A percentile compares a stretch with the other conserved stretches of the same genome.
Evolutionary conservation across 2,888 invertebrate genomes (phyloP).

Genomic region (Diplolepis rosae): DNA sequence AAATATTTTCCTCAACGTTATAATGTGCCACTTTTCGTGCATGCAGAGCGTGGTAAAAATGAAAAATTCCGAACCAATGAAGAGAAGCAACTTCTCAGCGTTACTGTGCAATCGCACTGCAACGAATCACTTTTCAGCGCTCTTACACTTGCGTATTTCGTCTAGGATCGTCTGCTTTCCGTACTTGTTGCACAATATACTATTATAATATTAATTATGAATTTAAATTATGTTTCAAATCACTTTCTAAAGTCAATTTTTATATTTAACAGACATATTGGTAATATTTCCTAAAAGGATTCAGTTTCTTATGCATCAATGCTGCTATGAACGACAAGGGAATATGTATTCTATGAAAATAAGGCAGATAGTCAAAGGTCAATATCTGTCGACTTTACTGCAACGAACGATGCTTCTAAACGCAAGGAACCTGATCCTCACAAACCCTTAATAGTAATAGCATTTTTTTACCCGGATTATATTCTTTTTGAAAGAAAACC

Average conservation of each 20-base stretch:
- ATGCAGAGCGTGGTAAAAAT: too few relatives aligned
- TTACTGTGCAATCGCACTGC: too few relatives aligned
- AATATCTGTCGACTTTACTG: conserved; percentile 63
- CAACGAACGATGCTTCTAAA: conserved; percentile 54
- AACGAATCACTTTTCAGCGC: too few relatives aligned
- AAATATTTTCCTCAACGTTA: too few relatives aligned
- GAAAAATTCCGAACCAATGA: too few relatives aligned
- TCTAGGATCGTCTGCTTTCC: too few relatives aligned
- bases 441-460: conserved; percentile 44
- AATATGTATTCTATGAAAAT: conserved; percentile 65
- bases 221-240: too few relatives aligned
- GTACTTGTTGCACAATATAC: too few relatives aligned
- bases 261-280: neutral
- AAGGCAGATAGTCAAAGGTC: conserved; percentile 59
- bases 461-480: conserved; percentile 34
- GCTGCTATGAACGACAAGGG: conserved; percentile 51
- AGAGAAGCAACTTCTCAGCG: too few relatives aligned
- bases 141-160: too few relatives aligned
- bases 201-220: too few relatives aligned
- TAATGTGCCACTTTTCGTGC: too few relatives aligned
- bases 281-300: neutral
- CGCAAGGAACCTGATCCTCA: conserved; percentile 42
- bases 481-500: neutral
- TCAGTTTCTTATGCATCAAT: conserved; percentile 4
- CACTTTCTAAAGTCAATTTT: neutral